These are phyloP conservation scores for Euschistus heros DNA, from an alignment of 1,140 invertebrate species.

Conservation along the genomic window DNA sequence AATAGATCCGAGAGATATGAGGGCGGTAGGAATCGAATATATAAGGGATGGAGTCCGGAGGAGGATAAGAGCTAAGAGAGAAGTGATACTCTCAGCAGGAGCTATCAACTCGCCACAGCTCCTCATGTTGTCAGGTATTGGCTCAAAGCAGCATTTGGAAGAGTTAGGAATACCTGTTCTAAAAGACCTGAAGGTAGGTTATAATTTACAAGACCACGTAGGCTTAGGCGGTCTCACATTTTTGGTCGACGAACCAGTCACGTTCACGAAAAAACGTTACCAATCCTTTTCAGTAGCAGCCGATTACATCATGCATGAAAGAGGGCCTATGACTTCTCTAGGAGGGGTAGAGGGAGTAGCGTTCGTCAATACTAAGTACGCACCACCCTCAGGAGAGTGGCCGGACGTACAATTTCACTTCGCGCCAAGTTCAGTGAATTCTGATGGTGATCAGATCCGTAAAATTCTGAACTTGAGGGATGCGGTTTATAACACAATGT, in stretches of 20 bases:
- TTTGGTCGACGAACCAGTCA: constrained; percentile 64
- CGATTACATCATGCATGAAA: constrained; percentile 68
- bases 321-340: constrained; percentile 63
- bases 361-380: constrained; percentile 75
- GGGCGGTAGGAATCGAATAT: constrained; percentile 65
- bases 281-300: constrained; percentile 64
- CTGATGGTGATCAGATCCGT: constrained; percentile 63
- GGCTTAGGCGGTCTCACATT: constrained; percentile 74
- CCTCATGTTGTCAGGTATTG: constrained; percentile 82
- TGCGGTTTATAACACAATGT: constrained; percentile 71
- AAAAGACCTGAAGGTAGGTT: constrained; percentile 63
- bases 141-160: constrained; percentile 63
- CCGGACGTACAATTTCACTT: constrained; percentile 83
- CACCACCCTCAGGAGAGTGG: constrained; percentile 56
- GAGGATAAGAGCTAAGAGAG: constrained; percentile 54
- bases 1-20: constrained; percentile 46
- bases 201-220: constrained; percentile 77
- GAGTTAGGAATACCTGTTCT: constrained; percentile 63
- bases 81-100: constrained; percentile 71
- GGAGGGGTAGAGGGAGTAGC: constrained; percentile 71
- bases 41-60: constrained; percentile 50
- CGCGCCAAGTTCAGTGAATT: constrained; percentile 67
- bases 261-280: constrained; percentile 63
- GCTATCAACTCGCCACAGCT: constrained; percentile 70
- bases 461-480: constrained; percentile 66